Percentiles rank a stretch among this genome's conserved stretches.
These are phyloP conservation scores for Drosophila yakuba DNA, from an alignment of 1,140 invertebrate genomes.

Conservation along the genomic window DNA sequence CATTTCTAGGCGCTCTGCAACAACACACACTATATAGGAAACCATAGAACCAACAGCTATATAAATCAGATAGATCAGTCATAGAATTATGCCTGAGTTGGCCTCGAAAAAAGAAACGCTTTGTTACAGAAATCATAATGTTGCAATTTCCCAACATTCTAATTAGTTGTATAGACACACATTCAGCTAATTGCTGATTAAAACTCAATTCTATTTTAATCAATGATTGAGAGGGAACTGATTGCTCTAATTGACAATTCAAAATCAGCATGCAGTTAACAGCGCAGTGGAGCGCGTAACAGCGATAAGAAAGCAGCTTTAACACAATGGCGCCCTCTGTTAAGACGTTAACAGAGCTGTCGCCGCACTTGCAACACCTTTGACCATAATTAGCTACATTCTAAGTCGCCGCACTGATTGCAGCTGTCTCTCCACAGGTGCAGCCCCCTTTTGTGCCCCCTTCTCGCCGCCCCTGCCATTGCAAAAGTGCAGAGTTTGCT, in stretches of 20 bases:
- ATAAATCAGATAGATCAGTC: neutral
- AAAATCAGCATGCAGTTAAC: neutral
- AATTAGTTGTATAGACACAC: too few species aligned
- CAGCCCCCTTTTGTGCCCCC: neutral
- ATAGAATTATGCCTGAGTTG: neutral
- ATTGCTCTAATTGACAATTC: too few species aligned
- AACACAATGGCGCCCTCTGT: neutral
- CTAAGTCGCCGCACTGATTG: slow-evolving; percentile 30
- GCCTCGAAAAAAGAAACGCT: too few species aligned
- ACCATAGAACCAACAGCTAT: neutral
- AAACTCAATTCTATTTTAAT: too few species aligned
- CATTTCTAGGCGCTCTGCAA: slow-evolving; percentile 55
- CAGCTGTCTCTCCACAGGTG: neutral
- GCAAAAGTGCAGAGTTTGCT: neutral
- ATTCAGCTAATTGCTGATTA: too few species aligned
- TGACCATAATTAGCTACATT: slow-evolving; percentile 51
- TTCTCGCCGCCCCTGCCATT: neutral
- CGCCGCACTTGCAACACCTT: slow-evolving; percentile 21
- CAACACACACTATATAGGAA: slow-evolving; percentile 1
- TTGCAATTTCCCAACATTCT: too few species aligned
- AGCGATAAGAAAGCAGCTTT: neutral
- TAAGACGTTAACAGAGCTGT: neutral
- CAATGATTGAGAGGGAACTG: too few species aligned
- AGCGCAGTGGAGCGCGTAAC: neutral
- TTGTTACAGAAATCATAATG: too few species aligned